Percentiles rank a stretch among this genome's conserved stretches.
These are phyloP conservation scores for Phalacrocorax brasilianus DNA, from an alignment of 2,113 vertebrate genomes.

Conservation along the genomic window DNA sequence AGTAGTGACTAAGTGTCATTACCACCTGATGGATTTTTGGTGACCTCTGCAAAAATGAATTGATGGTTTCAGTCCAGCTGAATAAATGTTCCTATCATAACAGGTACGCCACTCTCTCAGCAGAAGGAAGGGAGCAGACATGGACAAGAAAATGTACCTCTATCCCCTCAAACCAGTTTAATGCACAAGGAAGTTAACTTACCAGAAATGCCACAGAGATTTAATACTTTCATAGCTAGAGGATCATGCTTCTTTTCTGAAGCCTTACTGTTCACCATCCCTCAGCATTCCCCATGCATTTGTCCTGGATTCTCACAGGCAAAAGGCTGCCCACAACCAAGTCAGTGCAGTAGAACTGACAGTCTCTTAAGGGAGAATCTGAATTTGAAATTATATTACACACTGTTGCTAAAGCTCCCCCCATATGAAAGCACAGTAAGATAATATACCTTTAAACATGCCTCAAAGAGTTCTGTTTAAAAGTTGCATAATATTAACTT, in stretches of 20 bases:
- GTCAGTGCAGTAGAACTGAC: neutral
- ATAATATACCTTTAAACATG: neutral
- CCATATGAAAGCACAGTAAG: neutral
- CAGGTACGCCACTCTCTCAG: neutral
- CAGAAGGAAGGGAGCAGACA: neutral
- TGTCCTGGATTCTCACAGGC: neutral
- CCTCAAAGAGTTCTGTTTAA: neutral
- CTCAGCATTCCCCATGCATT: neutral
- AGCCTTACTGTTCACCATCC: neutral
- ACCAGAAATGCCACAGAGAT: neutral
- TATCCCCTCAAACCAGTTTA: neutral
- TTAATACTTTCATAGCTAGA: neutral
- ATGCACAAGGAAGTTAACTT: neutral
- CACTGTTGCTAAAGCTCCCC: neutral
- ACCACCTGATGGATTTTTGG: constrained; percentile 61
- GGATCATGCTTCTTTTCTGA: neutral
- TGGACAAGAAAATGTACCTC: neutral
- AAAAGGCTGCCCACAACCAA: neutral
- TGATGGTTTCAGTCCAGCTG: constrained; percentile 39
- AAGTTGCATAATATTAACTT: neutral
- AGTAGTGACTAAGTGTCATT: constrained; percentile 56
- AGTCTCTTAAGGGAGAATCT: neutral
- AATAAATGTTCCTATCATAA: constrained; percentile 40
- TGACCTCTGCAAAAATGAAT: constrained; percentile 53
- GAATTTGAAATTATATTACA: neutral